Conservation (phyloP, 1,140 invertebrate species). For the Heliconius himera region DNA sequence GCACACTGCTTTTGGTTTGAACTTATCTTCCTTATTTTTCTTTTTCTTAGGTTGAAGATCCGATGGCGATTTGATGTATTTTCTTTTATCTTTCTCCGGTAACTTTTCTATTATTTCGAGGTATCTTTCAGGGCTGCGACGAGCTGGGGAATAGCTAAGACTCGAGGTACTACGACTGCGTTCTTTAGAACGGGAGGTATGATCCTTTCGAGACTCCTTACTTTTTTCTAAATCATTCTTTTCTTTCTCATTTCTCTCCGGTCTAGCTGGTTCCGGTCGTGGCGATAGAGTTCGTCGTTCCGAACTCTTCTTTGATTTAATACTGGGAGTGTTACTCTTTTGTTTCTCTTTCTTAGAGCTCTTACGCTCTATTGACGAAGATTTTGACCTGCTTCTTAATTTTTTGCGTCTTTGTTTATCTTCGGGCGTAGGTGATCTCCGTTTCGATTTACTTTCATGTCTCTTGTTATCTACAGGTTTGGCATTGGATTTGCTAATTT, state of each 20-base stretch:
- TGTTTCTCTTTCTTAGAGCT: conserved; percentile 54
- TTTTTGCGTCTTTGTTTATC: conserved; percentile 43
- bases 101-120: conserved; percentile 82
- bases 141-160: conserved; percentile 85
- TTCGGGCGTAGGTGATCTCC: conserved; percentile 52
- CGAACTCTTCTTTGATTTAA: conserved; percentile 50
- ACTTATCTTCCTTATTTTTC: conserved; percentile 57
- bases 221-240: conserved; percentile 50
- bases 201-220: conserved; percentile 51
- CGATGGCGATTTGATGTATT: conserved; percentile 75
- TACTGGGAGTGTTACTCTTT: conserved; percentile 47
- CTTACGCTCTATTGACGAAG: conserved; percentile 48
- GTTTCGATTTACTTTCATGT: conserved; percentile 48
- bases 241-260: conserved; percentile 34
- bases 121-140: conserved; percentile 85
- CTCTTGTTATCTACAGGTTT: conserved; percentile 52
- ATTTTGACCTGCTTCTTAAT: conserved; percentile 58
- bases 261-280: conserved; percentile 30
- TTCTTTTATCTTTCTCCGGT: conserved; percentile 79
- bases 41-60: conserved; percentile 65
- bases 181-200: conserved; percentile 57
- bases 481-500: conserved; percentile 48
- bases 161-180: conserved; percentile 79
- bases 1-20: conserved; percentile 82
- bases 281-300: conserved; percentile 51